Percentiles rank a stretch among this genome's conserved stretches.
phyloP scores from a whole-genome alignment of 92 coral and sea anemone species.

The Phymanthus crucifer region DNA sequence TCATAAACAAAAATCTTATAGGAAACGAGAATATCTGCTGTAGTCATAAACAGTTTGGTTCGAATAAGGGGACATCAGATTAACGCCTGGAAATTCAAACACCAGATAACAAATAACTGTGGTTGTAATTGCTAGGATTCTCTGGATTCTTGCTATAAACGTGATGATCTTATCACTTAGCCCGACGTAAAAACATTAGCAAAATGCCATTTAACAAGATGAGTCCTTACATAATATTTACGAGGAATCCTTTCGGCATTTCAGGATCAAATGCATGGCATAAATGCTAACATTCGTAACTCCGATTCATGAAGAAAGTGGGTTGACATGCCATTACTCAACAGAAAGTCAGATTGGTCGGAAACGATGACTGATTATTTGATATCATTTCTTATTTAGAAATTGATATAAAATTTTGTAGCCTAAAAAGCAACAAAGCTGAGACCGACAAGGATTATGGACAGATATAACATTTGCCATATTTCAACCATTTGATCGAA shows the following conservation, averaged over 20 bases:
- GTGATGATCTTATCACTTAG: background rate
- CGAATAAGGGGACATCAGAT: background rate
- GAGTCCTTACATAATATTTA: background rate
- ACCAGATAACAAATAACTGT: slow-evolving; percentile 2
- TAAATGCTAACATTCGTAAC: background rate
- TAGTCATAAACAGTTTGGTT: background rate
- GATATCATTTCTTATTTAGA: no score
- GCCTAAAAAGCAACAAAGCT: no score
- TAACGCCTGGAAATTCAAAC: background rate
- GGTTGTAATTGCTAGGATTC: slow-evolving; percentile 24
- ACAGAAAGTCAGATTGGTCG: no score
- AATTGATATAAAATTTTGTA: no score
- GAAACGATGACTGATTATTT: no score
- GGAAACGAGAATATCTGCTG: slow-evolving; percentile 1
- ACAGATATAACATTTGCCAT: no score
- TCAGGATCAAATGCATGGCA: background rate
- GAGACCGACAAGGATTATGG: no score
- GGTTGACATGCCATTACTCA: no score
- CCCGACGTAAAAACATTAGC: background rate
- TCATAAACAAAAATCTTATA: slow-evolving; percentile 19
- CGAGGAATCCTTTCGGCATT: background rate
- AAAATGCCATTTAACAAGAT: background rate
- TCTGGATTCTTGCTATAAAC: background rate
- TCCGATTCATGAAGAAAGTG: background rate
- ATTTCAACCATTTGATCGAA: no score